Evolutionary conservation across 2,113 vertebrate species (phyloP).

Genomic region (Ophthalmolycus amberensis): DNA sequence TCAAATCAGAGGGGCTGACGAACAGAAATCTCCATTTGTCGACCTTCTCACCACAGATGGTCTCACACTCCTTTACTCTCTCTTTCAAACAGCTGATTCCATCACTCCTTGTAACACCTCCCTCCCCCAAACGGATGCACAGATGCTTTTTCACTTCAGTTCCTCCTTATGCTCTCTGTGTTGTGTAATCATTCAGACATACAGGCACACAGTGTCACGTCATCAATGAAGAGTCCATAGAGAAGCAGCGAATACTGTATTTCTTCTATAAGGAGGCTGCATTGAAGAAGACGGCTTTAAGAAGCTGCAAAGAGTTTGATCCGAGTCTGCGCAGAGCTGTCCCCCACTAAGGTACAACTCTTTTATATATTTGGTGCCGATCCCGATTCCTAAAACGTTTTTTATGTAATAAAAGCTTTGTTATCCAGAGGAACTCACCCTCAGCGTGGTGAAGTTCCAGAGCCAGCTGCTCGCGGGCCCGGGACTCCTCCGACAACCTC

Average conservation of each 20-base stretch:
- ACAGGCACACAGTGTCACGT: conserved; percentile 1
- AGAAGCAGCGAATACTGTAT: background rate
- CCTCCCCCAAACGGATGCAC: conserved; percentile 26
- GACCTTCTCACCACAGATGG: conserved; percentile 54
- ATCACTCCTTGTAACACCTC: conserved; percentile 32
- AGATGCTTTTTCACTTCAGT: conserved; percentile 38
- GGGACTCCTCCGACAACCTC: conserved; percentile 87
- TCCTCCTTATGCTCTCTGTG: conserved; percentile 22
- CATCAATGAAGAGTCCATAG: background rate
- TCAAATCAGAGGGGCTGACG: conserved; percentile 4
- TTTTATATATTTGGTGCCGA: background rate
- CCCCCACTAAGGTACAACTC: background rate
- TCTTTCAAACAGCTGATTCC: conserved; percentile 62
- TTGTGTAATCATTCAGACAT: conserved; percentile 17
- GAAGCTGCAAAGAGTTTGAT: background rate
- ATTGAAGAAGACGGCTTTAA: background rate
- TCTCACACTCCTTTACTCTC: conserved; percentile 38
- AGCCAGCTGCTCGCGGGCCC: conserved; percentile 90
- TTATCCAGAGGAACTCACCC: conserved; percentile 77
- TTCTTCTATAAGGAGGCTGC: background rate
- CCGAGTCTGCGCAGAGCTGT: background rate
- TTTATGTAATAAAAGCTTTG: background rate
- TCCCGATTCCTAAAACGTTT: background rate
- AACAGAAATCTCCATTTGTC: conserved; percentile 39
- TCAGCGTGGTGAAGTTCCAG: conserved; percentile 94